Evolutionary conservation across 2,113 vertebrate genomes (phyloP).

Genomic region (Bolborhynchus lineola): DNA sequence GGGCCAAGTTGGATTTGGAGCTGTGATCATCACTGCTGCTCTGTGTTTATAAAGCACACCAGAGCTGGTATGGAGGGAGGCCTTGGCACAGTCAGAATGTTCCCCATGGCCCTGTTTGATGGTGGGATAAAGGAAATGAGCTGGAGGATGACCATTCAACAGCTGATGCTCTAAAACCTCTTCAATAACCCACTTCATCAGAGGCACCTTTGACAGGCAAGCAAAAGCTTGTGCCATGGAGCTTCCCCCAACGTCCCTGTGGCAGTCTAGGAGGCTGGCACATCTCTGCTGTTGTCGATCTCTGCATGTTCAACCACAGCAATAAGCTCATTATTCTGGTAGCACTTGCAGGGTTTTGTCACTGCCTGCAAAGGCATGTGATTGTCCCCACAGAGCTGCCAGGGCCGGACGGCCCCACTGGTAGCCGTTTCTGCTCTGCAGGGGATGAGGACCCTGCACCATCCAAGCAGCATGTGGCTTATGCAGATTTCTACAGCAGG

Average conservation of each 20-base stretch:
- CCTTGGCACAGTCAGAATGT: background rate
- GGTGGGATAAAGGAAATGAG: background rate
- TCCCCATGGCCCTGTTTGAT: background rate
- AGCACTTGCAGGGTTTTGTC: background rate
- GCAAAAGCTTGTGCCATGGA: background rate
- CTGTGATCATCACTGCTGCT: background rate
- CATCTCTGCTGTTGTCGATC: background rate
- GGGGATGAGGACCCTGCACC: background rate
- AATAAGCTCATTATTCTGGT: background rate
- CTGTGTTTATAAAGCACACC: rapidly evolving
- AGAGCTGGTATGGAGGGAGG: background rate
- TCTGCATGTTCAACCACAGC: rapidly evolving
- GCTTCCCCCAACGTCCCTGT: background rate
- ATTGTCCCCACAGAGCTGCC: background rate
- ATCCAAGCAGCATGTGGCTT: rapidly evolving
- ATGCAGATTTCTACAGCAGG: background rate
- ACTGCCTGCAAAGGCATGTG: background rate
- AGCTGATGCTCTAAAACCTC: background rate
- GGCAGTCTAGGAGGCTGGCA: background rate
- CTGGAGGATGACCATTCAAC: background rate
- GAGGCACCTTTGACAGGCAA: background rate
- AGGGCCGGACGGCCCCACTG: rapidly evolving
- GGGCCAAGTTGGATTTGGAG: rapidly evolving
- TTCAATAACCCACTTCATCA: background rate
- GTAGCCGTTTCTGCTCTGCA: background rate